Base-by-base conservation (phyloP, 2,797 vertebrate species). In the Takifugu ocellatus region DNA sequence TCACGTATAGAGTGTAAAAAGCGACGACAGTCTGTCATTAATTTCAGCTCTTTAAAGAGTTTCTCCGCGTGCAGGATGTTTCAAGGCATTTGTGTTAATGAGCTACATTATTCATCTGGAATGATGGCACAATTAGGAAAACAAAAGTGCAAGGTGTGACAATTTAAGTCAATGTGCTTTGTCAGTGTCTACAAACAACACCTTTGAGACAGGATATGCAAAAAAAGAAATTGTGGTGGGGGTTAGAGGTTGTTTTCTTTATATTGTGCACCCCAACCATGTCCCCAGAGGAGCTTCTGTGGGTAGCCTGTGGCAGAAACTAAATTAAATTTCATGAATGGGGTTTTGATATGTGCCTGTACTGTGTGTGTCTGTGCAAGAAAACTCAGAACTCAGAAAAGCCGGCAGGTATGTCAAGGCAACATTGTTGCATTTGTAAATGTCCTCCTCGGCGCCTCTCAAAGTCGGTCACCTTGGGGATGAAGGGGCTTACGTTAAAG, bases 61-160 rank as follows among this genome's bases (percentile, higher is more conserved):
- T 91, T 90, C 82, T 77, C 84, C 77, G 86, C 81, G 80, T 75
- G 84, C 83, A 79, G 88, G 85, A 89, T 88, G 90, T 90, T 88
- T 88, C 77, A 80, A 90, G 89, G 90, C 87, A 83, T 89, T 84
- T 82, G 88, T 90, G 88, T 87, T 93, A 92, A 93, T 91, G 90
- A 92, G 89, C 83, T 68, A 80, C 88, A 93, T 92, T 88, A 87
- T 90, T 92, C 91, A 91, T 87, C 75, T 85, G 78, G 89, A 92
- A 91, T 91, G 90, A 91, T 90, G 83, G 87, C 87, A 90, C 88
- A 91, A 92, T 93, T 91, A 93, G 88, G 86, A 86, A 91, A 91
- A 91, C 88, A 92, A 92, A 92, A 92, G 88, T 92, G 90, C 91
- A 92, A 93, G 89, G 90, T 92, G 90, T 91, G 91, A 92, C 90